Evolutionary conservation across 2,113 vertebrate species (phyloP).

Genomic region (Labrus mixtus): DNA sequence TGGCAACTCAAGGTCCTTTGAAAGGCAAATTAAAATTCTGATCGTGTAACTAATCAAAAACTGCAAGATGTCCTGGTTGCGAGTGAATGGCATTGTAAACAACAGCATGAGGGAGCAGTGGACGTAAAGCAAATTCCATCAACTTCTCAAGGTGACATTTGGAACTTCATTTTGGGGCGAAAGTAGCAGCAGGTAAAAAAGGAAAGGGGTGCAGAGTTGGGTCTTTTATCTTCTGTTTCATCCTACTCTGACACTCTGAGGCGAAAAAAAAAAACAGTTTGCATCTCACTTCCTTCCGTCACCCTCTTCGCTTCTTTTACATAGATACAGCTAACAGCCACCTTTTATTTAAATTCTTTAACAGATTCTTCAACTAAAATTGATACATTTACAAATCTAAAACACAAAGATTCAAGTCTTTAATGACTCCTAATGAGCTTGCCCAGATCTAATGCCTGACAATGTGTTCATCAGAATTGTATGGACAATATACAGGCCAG

Average conservation of each 20-base stretch:
- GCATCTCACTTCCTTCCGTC: not conserved
- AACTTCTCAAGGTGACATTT: conserved; percentile 67
- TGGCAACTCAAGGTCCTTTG: conserved; percentile 12
- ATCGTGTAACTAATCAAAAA: conserved; percentile 40
- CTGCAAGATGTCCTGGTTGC: conserved; percentile 17
- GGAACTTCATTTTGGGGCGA: conserved; percentile 41
- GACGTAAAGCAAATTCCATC: conserved; percentile 48
- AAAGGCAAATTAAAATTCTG: conserved; percentile 37
- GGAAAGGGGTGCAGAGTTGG: not conserved
- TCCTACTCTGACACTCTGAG: conserved; percentile 15
- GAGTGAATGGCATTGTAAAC: conserved; percentile 24
- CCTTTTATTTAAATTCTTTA: not conserved
- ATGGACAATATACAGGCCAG: too few species aligned
- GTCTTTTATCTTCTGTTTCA: conserved; percentile 54
- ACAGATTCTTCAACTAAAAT: too few species aligned
- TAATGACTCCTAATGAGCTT: too few species aligned
- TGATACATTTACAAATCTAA: too few species aligned
- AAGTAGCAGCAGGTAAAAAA: conserved; percentile 17
- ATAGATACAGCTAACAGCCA: not conserved
- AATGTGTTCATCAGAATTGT: too few species aligned
- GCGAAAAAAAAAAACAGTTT: conserved; percentile 10
- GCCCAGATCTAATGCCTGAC: too few species aligned
- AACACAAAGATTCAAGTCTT: too few species aligned
- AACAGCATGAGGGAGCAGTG: conserved; percentile 28
- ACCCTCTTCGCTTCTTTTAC: not conserved